Percentiles rank a stretch among this genome's conserved stretches.
Conservation (phyloP, 2,113 vertebrate genomes). For the Dinomys branickii region DNA sequence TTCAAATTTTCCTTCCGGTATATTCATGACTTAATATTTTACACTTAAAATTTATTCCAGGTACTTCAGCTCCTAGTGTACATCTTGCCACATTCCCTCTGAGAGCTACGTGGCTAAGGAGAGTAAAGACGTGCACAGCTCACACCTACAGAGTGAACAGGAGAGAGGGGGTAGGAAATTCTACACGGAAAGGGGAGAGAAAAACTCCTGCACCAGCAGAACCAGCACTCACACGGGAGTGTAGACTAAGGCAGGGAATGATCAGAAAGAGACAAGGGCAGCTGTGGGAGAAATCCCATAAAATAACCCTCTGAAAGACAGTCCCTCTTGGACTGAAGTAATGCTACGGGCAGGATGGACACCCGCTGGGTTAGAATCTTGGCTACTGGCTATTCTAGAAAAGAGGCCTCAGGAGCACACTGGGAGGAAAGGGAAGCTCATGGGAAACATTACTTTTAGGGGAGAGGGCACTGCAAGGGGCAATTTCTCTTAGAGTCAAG, state of each 20-base stretch:
- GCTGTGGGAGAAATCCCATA: not conserved
- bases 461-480: not conserved
- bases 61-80: too few relatives aligned
- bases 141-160: not conserved
- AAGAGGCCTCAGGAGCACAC: not conserved
- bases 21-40: not conserved
- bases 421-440: not conserved
- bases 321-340: not conserved
- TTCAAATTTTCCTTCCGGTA: not conserved
- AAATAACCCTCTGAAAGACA: not conserved
- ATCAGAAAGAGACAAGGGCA: not conserved
- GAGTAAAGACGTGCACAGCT: not conserved
- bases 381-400: not conserved
- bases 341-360: not conserved
- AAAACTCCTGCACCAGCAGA: not conserved
- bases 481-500: not conserved
- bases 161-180: not conserved
- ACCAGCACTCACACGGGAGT: not conserved
- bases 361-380: not conserved
- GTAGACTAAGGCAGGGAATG: not conserved
- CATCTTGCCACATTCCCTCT: too few relatives aligned
- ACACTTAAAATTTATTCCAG: not conserved
- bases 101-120: not conserved
- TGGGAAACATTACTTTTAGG: not conserved
- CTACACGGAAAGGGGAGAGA: not conserved